Percentiles rank a stretch among this genome's conserved stretches.
Evolutionary conservation across 2,113 vertebrate genomes (phyloP).

Genomic region (Labeo rohita): DNA sequence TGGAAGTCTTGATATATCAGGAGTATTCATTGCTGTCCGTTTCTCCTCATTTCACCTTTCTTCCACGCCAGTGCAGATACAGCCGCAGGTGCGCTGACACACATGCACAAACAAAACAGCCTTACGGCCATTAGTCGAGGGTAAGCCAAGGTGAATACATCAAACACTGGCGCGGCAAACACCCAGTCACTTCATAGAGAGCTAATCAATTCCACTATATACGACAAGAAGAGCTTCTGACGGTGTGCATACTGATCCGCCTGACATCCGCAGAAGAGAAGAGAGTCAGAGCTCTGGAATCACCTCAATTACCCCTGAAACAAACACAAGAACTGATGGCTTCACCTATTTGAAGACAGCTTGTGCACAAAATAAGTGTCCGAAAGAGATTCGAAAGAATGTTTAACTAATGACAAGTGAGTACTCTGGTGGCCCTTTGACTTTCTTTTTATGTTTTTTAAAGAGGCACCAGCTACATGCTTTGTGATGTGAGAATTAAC

Average conservation of each 20-base stretch:
- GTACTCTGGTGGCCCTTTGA: not conserved
- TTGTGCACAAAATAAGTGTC: conserved; percentile 6
- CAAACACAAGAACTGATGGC: conserved; percentile 1
- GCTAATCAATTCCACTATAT: conserved; percentile 31
- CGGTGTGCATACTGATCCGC: conserved; percentile 15
- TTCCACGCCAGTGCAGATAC: not conserved
- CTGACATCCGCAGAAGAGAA: conserved; percentile 17
- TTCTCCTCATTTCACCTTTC: conserved; percentile 2
- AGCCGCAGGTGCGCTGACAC: not conserved
- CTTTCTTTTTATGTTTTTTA: not conserved
- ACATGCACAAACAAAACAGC: not conserved
- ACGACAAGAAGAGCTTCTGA: conserved; percentile 39
- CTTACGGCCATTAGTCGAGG: conserved; percentile 27
- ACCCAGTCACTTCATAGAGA: conserved; percentile 37
- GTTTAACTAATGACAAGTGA: not conserved
- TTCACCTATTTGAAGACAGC: not conserved
- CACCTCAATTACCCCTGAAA: conserved; percentile 11
- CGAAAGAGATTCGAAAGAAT: not conserved
- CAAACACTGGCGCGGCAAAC: conserved; percentile 8
- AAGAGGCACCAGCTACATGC: not conserved
- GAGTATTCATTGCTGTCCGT: not conserved
- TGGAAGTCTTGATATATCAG: not conserved
- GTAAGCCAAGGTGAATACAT: conserved; percentile 39
- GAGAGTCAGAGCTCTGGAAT: not conserved
- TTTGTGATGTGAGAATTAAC: not conserved